phyloP scores from a whole-genome alignment of 23 tunicate species.

The Oikopleura albicans region DNA sequence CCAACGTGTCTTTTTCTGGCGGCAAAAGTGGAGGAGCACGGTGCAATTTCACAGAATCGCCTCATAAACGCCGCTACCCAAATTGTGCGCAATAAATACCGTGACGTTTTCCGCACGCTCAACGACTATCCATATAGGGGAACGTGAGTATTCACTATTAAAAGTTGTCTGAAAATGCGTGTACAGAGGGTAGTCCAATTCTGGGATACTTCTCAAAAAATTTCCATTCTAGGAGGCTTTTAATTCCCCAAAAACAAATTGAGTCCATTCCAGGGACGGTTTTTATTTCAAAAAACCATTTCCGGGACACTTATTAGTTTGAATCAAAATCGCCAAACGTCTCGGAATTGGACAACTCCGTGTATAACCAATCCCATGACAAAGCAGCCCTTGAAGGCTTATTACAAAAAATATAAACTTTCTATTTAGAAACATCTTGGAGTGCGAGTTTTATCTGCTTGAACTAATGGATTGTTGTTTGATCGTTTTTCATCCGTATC shows the following conservation, averaged over 20 bases:
- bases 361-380: too few species aligned
- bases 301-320: too few species aligned
- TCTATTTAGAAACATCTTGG: constrained; percentile 36
- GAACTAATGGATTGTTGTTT: constrained; percentile 84
- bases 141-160: not conserved
- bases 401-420: not conserved
- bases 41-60: constrained; percentile 39
- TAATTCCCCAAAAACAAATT: too few species aligned
- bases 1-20: constrained; percentile 71
- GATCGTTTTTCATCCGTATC: constrained; percentile 70
- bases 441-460: constrained; percentile 71
- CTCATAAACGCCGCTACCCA: constrained; percentile 23
- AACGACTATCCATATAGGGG: constrained; percentile 24
- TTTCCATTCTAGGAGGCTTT: too few species aligned
- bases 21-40: constrained; percentile 71
- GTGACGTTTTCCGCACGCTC: constrained; percentile 45
- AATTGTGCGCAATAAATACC: constrained; percentile 42
- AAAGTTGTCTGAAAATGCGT: too few species aligned
- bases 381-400: too few species aligned
- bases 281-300: too few species aligned
- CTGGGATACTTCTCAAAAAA: too few species aligned
- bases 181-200: too few species aligned
- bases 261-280: too few species aligned
- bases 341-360: too few species aligned
- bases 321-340: too few species aligned